Evolutionary conservation across 2,888 invertebrate genomes (phyloP), one percentile per base, ranked within the genome.

Genomic region (Neoscelio sp.): DNA sequence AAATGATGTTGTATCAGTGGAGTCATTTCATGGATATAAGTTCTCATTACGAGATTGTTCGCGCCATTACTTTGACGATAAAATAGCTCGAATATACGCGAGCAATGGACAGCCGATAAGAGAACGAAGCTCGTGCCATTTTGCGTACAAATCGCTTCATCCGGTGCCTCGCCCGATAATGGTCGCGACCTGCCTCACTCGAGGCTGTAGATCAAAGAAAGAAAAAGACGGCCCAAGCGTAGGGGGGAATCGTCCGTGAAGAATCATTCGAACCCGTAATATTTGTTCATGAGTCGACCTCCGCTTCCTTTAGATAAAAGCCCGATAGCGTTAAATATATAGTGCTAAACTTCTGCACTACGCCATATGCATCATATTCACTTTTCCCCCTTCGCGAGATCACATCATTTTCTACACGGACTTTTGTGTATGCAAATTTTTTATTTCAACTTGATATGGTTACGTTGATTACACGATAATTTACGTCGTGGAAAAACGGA

Each of bases 111-210:
- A 42, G 71, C 28, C 62, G 79, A 80, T 80, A 80, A 76, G 79
- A 62, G 56, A 71, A 44, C 58, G 60, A 65, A 75, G 75, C 75
- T 75, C 79, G 71, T 79, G 71, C 79, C 75, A 75, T 79, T 79
- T 75, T 79, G 71, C 65, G 70, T 74, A 78, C 67, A 79, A 79
- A 79, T 79, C 75, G 67, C 75, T 79, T 75, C 70, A 79, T 75
- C 75, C 79, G 71, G 75, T 79, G 67, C 71, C 70, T 70, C 28
- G 54, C 65, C 54, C 46, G 65, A 65, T 70, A 78, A 73, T 73
- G 54, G 52, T 40, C 44, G 58, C 52, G 64, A 75, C 64, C 65
- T 48, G 54, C 52, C 60, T 33, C 30, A 62, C 65, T 65, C 54
- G 50, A 50, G 60, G 77, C 71, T 50, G 30, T 58, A 20, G 46